A percentile compares a stretch with the other conserved stretches of the same genome.
These are phyloP conservation scores for Triplophysa yarkandensis DNA, from an alignment of 2,797 vertebrate genomes.

Conservation along the genomic window DNA sequence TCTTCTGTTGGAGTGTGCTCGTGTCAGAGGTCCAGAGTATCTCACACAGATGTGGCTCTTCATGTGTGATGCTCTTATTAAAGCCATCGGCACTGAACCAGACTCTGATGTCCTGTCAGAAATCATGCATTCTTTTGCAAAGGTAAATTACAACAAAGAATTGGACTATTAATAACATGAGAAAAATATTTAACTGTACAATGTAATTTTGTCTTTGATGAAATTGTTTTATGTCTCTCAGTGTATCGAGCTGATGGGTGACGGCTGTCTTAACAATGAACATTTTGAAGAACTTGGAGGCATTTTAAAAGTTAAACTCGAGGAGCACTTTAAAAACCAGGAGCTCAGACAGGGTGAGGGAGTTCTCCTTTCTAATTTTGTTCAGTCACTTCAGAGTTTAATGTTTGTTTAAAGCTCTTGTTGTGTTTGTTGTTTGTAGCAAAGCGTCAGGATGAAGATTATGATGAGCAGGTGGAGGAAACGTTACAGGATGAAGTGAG, in stretches of 20 bases:
- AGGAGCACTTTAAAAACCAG: constrained; percentile 99
- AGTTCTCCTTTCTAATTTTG: not conserved
- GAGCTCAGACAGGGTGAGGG: constrained; percentile 89
- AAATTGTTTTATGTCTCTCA: constrained; percentile 62
- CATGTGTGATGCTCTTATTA: constrained; percentile 98
- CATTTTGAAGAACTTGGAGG: constrained; percentile 97
- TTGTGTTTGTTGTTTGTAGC: constrained; percentile 71
- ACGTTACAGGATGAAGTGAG: constrained; percentile 94
- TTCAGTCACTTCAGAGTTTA: not conserved
- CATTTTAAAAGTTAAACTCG: constrained; percentile 93
- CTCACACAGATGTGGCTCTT: constrained; percentile 99
- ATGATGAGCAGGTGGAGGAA: constrained; percentile 97
- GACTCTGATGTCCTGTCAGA: constrained; percentile 97
- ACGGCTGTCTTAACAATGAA: constrained; percentile 94
- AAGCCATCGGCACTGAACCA: constrained; percentile 95
- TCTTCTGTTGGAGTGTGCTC: constrained; percentile 91
- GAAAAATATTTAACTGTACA: not conserved
- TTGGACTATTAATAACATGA: too few species aligned
- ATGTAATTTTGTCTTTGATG: too few species aligned
- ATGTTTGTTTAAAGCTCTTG: not conserved
- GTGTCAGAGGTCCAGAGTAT: constrained; percentile 93
- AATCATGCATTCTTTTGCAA: constrained; percentile 99
- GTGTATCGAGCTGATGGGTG: constrained; percentile 98
- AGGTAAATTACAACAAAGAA: too few species aligned
- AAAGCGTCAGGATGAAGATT: constrained; percentile 98